Evolutionary conservation across 2,888 invertebrate species (phyloP).

Genomic region (Pheosia gnoma): DNA sequence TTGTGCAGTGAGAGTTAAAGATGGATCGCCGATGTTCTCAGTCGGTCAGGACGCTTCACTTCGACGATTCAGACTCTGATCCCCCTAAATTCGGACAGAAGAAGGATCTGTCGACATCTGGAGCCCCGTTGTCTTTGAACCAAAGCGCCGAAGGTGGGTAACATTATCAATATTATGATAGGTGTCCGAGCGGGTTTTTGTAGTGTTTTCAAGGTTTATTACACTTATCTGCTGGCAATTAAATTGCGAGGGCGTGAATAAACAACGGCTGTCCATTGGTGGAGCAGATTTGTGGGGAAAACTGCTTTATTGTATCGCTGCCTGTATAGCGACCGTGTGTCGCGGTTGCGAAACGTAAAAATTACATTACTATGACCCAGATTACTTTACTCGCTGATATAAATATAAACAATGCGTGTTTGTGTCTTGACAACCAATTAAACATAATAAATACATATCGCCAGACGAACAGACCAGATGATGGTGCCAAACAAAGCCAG

Average conservation of each 20-base stretch:
- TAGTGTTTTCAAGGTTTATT: conserved; percentile 73
- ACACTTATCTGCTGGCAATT: conserved; percentile 55
- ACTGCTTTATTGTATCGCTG: conserved; percentile 18
- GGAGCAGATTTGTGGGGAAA: conserved; percentile 24
- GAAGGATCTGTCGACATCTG: conserved; percentile 66
- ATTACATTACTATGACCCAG: conserved; percentile 35
- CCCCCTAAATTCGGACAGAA: conserved; percentile 71
- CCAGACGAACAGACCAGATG: too few relatives aligned
- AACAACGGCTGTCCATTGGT: conserved; percentile 36
- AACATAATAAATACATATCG: too few relatives aligned
- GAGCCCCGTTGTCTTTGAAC: conserved; percentile 68
- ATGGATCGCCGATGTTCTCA: conserved; percentile 86
- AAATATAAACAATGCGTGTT: conserved; percentile 14
- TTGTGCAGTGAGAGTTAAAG: conserved; percentile 64
- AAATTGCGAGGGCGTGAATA: conserved; percentile 61
- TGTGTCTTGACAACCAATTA: background rate
- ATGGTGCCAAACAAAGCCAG: too few relatives aligned
- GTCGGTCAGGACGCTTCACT: conserved; percentile 90
- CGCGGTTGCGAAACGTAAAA: conserved; percentile 29
- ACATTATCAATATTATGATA: conserved; percentile 40
- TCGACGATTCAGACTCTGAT: conserved; percentile 88
- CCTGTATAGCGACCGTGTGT: conserved; percentile 15
- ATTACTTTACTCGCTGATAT: conserved; percentile 29
- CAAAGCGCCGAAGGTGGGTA: conserved; percentile 77
- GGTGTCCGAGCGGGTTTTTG: conserved; percentile 47